Evolutionary conservation across 2,113 vertebrate genomes (phyloP), one percentile per base, ranked within the genome.

Genomic region (Calidris pugnax): DNA sequence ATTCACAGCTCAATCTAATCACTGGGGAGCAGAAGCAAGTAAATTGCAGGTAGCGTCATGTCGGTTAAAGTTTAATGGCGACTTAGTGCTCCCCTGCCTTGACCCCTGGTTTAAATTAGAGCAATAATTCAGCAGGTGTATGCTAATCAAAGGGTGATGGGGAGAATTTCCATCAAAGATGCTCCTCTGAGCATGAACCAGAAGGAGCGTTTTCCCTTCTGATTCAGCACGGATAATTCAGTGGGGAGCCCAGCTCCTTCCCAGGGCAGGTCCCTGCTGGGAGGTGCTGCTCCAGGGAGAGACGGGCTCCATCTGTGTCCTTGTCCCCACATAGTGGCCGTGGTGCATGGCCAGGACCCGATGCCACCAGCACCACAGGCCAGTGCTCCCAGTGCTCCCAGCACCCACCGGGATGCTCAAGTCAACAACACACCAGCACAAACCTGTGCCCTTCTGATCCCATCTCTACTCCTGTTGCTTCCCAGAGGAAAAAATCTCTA

Each of bases 231-330:
- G 22, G 47, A 41, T 3, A n/a, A 51, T 7, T 19, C 19, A 17
- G 32, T 1, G 23, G 32, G 11, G 68, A 69, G 53, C n/a, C 37
- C 87, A 47, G 24, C 51, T 41, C n/a, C 39, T 21, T 27, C 56
- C 37, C 20, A 2, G 23, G 67, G 19, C 77, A 47, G 67, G 18
- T 16, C 20, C 51, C 33, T 9, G 24, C 33, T 5, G 28, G 74
- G 30, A 33, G 13, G n/a, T 1, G 48, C 55, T 81, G 75, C 69
- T 43, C 51, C 33, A 1, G 0, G 17, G 37, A 27, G 24, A 43
- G 20, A 45, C 0, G 4, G 28, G 47, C 13, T 24, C 41, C 0
- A 0, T 5, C 45, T 4, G 2, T 1, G 59, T 51, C 43, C 43
- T 32, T 8, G 3, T 4, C 26, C 18, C 5, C 2, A 8, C 33